Evolutionary conservation across 2,888 invertebrate species (phyloP).

Genomic region (Fabriciana adippe): DNA sequence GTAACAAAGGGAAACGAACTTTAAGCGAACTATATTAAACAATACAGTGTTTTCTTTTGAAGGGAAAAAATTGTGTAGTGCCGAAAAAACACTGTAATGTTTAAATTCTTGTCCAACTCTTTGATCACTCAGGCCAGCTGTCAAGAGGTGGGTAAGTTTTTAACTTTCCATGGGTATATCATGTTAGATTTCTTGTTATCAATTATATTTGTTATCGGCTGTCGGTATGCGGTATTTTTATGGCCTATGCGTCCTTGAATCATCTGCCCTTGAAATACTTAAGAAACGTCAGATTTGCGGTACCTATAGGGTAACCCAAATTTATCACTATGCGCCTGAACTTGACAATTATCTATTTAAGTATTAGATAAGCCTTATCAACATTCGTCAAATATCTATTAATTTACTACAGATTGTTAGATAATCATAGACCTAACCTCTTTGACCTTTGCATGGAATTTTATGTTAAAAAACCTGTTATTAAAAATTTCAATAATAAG

Average conservation of each 20-base stretch:
- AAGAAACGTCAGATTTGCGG: slow-evolving; percentile 56
- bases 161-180: slow-evolving; percentile 30
- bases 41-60: slow-evolving; percentile 54
- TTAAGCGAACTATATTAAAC: slow-evolving; percentile 54
- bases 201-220: slow-evolving; percentile 33
- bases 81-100: slow-evolving; percentile 82
- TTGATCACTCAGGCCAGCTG: slow-evolving; percentile 85
- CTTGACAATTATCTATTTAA: slow-evolving; percentile 8
- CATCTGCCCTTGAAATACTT: slow-evolving; percentile 70
- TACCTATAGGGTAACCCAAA: slow-evolving; percentile 10
- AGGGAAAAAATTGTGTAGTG: slow-evolving; percentile 58
- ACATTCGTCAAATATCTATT: slow-evolving; percentile 3
- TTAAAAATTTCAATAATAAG: background rate
- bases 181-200: slow-evolving; percentile 19
- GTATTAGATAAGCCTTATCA: slow-evolving; percentile 18
- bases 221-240: slow-evolving; percentile 43
- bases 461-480: slow-evolving; percentile 12
- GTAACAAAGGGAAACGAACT: slow-evolving; percentile 71
- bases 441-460: slow-evolving; percentile 52
- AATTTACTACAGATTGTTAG: slow-evolving; percentile 51
- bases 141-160: slow-evolving; percentile 90
- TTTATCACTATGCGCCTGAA: slow-evolving; percentile 9
- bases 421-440: slow-evolving; percentile 67
- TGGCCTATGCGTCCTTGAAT: slow-evolving; percentile 60
- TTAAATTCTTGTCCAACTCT: slow-evolving; percentile 83